Evolutionary conservation across 2,113 vertebrate species (phyloP).

Genomic region (Xiphophorus maculatus): DNA sequence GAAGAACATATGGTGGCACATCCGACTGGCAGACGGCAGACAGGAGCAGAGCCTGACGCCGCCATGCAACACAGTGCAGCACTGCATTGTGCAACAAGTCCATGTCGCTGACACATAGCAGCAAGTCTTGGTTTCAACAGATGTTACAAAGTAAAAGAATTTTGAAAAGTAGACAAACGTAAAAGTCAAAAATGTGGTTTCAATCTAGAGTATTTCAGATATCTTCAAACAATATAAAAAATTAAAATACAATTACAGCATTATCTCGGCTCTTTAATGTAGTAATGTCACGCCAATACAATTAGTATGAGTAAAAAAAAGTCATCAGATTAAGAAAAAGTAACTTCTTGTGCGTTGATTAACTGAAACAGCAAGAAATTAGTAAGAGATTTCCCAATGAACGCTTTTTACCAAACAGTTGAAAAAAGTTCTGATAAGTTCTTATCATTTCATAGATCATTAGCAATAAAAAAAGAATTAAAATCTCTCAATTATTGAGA

Average conservation of each 20-base stretch:
- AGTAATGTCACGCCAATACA: too few relatives aligned
- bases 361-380: not conserved
- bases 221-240: not conserved
- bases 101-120: not conserved
- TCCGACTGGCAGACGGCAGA: constrained; percentile 61
- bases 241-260: not conserved
- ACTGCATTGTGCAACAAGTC: not conserved
- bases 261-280: not conserved
- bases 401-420: not conserved
- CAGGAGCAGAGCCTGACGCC: constrained; percentile 28
- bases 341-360: not conserved
- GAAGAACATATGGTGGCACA: constrained; percentile 61
- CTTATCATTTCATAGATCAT: too few relatives aligned
- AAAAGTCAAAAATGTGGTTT: not conserved
- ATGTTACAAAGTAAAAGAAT: not conserved
- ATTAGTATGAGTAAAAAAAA: not conserved
- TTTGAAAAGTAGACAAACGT: not conserved
- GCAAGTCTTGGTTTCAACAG: not conserved
- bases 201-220: not conserved
- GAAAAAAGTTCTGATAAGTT: not conserved
- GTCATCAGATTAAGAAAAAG: not conserved
- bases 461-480: too few relatives aligned
- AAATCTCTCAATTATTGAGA: too few relatives aligned
- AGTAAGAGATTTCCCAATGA: not conserved
- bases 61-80: constrained; percentile 18